These are phyloP conservation scores for Drosophila lowei DNA, from an alignment of 1,140 invertebrate genomes.

Conservation along the genomic window DNA sequence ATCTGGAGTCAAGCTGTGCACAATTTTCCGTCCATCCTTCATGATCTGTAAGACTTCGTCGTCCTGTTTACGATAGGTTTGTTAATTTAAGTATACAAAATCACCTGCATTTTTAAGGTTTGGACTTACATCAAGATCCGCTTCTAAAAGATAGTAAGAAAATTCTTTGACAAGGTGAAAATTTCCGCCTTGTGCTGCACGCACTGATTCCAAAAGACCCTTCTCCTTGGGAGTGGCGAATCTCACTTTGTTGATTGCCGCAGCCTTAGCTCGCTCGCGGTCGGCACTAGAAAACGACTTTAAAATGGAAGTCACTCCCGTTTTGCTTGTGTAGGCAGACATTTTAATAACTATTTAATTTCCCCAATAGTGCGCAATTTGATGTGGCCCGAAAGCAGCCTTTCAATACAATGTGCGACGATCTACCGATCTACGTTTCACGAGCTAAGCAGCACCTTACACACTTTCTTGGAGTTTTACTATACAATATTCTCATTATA, in stretches of 20 bases:
- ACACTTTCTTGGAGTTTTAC: constrained; percentile 20
- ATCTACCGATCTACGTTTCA: constrained; percentile 29
- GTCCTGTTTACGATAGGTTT: constrained; percentile 82
- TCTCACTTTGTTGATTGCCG: constrained; percentile 70
- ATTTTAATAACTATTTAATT: constrained; percentile 26
- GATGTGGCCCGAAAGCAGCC: neutral
- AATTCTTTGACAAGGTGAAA: constrained; percentile 71
- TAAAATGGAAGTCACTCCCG: constrained; percentile 67
- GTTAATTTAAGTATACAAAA: constrained; percentile 1
- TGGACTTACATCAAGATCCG: constrained; percentile 58
- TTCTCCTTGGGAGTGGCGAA: constrained; percentile 64
- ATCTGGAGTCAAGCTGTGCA: constrained; percentile 84
- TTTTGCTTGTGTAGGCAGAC: constrained; percentile 71
- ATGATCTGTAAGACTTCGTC: constrained; percentile 85
- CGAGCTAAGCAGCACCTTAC: constrained; percentile 13
- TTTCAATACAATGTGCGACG: neutral
- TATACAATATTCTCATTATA: constrained; percentile 43
- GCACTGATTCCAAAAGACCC: constrained; percentile 58
- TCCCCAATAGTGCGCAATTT: constrained; percentile 47
- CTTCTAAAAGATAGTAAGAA: constrained; percentile 57
- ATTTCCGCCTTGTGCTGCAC: constrained; percentile 59
- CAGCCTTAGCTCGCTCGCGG: constrained; percentile 61
- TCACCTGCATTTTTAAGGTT: neutral
- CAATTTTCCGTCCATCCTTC: constrained; percentile 84
- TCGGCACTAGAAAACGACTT: constrained; percentile 61